phyloP scores from a whole-genome alignment of 1,140 invertebrate genomes.

The Pseudomyrmex concolor region DNA sequence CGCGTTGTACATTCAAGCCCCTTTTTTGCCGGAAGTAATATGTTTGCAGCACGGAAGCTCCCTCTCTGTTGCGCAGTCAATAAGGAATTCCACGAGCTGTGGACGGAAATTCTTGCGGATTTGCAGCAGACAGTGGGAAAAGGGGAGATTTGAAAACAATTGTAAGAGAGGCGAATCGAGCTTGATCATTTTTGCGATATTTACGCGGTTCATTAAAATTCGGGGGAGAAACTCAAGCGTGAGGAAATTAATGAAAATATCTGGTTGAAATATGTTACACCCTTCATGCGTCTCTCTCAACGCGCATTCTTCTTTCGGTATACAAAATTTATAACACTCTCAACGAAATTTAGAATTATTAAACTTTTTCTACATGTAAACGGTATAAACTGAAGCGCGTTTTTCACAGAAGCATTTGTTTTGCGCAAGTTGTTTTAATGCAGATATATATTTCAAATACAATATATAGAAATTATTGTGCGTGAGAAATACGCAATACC shows the following conservation, averaged over 20 bases:
- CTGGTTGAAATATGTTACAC: slow-evolving; percentile 14
- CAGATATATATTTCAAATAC: neutral
- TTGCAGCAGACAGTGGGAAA: slow-evolving; percentile 10
- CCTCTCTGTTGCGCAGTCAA: slow-evolving; percentile 6
- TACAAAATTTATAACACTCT: neutral
- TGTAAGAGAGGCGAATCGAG: neutral
- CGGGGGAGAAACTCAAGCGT: neutral
- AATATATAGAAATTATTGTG: slow-evolving; percentile 25
- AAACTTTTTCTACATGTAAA: neutral
- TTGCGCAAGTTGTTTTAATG: slow-evolving; percentile 16
- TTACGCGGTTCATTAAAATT: slow-evolving; percentile 4
- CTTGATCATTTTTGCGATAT: slow-evolving; percentile 31
- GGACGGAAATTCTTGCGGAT: slow-evolving; percentile 35
- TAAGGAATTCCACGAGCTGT: slow-evolving; percentile 19
- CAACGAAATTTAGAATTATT: neutral
- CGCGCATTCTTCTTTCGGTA: neutral
- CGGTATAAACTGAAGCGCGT: neutral
- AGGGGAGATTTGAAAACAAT: neutral
- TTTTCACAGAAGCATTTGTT: neutral
- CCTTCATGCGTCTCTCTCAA: too few species aligned
- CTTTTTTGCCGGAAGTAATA: slow-evolving; percentile 54
- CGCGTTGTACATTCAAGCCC: neutral
- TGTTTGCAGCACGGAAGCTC: slow-evolving; percentile 33
- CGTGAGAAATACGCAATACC: slow-evolving; percentile 2
- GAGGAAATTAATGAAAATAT: slow-evolving; percentile 16